Conservation (phyloP, 1,140 invertebrate genomes). For the Plectus sambesii region DNA sequence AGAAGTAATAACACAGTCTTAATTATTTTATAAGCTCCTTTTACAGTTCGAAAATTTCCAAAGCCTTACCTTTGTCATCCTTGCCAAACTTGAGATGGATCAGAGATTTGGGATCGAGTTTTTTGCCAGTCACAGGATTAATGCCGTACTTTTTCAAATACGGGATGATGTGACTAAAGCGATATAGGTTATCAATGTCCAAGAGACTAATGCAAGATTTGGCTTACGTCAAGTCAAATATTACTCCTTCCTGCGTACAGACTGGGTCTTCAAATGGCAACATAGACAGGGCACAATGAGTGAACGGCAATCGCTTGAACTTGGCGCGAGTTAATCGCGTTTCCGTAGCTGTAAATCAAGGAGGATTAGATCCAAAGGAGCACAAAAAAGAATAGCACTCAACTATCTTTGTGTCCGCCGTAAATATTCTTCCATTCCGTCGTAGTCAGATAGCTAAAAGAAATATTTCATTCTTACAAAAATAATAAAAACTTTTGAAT, state of each 20-base stretch:
- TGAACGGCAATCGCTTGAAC: slow-evolving; percentile 80
- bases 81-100: slow-evolving; percentile 78
- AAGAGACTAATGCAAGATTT: slow-evolving; percentile 6
- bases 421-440: slow-evolving; percentile 41
- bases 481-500: slow-evolving; percentile 7
- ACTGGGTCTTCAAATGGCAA: slow-evolving; percentile 84
- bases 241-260: slow-evolving; percentile 67
- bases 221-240: slow-evolving; percentile 61
- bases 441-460: slow-evolving; percentile 37
- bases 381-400: not conserved
- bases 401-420: slow-evolving; percentile 44
- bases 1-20: slow-evolving; percentile 2
- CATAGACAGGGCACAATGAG: slow-evolving; percentile 66
- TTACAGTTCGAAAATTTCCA: slow-evolving; percentile 1
- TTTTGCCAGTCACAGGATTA: slow-evolving; percentile 85
- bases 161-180: slow-evolving; percentile 61
- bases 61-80: slow-evolving; percentile 63
- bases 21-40: slow-evolving; percentile 3
- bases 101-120: slow-evolving; percentile 70
- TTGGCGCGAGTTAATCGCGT: slow-evolving; percentile 50
- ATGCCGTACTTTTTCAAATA: slow-evolving; percentile 85
- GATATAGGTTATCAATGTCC: too few relatives aligned
- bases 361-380: not conserved
- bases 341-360: slow-evolving; percentile 28
- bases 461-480: slow-evolving; percentile 5